These are phyloP conservation scores for Drosophila ananassae DNA, from an alignment of 1,140 invertebrate species.

Conservation along the genomic window DNA sequence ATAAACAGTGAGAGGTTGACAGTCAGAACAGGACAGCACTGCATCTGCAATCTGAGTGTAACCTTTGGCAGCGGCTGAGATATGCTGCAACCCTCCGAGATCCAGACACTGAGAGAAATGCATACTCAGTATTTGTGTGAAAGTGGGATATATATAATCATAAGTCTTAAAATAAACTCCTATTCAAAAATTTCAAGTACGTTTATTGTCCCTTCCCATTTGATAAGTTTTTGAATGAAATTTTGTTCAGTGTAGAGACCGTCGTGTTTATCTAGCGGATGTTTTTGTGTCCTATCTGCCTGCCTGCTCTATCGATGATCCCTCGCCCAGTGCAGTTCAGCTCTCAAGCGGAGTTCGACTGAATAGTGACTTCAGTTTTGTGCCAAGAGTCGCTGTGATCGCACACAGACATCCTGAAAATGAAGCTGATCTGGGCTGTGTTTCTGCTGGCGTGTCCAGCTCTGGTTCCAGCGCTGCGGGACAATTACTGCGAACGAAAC, in stretches of 20 bases:
- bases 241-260: slow-evolving; percentile 20
- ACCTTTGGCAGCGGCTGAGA: slow-evolving; percentile 38
- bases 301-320: slow-evolving; percentile 9
- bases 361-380: slow-evolving; percentile 41
- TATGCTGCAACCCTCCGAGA: slow-evolving; percentile 28
- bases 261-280: slow-evolving; percentile 42
- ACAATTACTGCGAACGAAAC: slow-evolving; percentile 64
- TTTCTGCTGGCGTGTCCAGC: slow-evolving; percentile 30
- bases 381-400: slow-evolving; percentile 33
- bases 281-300: slow-evolving; percentile 44
- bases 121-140: background rate
- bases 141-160: background rate
- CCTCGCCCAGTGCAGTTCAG: background rate
- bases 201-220: too few species aligned
- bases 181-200: too few species aligned
- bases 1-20: slow-evolving; percentile 8
- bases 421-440: slow-evolving; percentile 31
- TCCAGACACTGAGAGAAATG: slow-evolving; percentile 25
- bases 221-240: background rate
- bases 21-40: slow-evolving; percentile 25
- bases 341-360: slow-evolving; percentile 13
- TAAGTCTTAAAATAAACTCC: background rate
- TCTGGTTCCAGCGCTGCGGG: slow-evolving; percentile 20
- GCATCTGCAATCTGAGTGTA: slow-evolving; percentile 34
- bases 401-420: slow-evolving; percentile 19